These are phyloP conservation scores for Grantiella picta DNA, from an alignment of 2,113 vertebrate genomes.

Conservation along the genomic window DNA sequence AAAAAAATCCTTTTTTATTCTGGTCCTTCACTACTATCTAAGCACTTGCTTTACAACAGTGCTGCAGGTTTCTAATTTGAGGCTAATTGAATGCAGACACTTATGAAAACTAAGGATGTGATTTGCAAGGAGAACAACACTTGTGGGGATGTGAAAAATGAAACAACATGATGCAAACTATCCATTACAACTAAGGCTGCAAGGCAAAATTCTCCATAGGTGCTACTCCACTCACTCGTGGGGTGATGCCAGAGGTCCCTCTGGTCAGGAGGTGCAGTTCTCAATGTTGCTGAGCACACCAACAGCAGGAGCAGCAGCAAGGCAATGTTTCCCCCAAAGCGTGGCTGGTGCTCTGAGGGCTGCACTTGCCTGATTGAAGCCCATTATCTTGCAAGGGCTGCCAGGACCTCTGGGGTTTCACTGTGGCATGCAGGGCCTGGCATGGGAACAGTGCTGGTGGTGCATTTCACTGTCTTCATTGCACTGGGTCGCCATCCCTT, in stretches of 20 bases:
- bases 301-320: not conserved
- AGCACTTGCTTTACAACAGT: conserved; percentile 8
- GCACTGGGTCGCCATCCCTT: rapidly evolving
- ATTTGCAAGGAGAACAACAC: not conserved
- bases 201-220: not conserved
- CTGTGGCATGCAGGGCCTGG: rapidly evolving
- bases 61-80: conserved; percentile 19
- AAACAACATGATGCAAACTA: not conserved
- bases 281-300: not conserved
- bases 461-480: rapidly evolving
- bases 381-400: not conserved
- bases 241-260: rapidly evolving
- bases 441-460: rapidly evolving
- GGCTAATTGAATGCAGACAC: conserved; percentile 21
- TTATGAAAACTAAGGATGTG: not conserved
- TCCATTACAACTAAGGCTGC: not conserved
- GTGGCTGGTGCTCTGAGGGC: rapidly evolving
- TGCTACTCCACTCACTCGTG: not conserved
- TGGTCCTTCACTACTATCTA: not conserved
- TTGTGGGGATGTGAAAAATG: not conserved
- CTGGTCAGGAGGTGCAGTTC: not conserved
- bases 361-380: not conserved
- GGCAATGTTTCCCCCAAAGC: rapidly evolving
- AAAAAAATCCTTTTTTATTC: not conserved
- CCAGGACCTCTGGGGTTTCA: not conserved